These are phyloP conservation scores for Acanthornis magna DNA, from an alignment of 2,797 vertebrate genomes.

Conservation along the genomic window DNA sequence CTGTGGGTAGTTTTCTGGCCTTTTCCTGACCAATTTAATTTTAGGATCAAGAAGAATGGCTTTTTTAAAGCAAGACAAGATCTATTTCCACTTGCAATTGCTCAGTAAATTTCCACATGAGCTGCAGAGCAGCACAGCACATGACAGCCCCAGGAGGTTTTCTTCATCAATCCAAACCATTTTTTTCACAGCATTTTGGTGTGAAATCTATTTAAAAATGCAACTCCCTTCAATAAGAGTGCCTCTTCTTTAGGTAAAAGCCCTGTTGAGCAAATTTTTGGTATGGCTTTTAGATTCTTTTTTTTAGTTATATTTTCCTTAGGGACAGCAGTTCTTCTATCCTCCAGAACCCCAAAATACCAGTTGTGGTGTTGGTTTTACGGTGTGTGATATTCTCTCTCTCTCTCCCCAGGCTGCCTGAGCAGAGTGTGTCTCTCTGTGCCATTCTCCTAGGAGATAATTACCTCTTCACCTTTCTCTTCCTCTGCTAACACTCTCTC, in stretches of 20 bases:
- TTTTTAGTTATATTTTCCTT: neutral
- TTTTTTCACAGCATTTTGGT: neutral
- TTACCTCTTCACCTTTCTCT: conserved; percentile 64
- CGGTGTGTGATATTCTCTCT: neutral
- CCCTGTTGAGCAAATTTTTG: neutral
- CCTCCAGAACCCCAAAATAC: neutral
- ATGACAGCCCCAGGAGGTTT: neutral
- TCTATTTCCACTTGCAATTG: conserved; percentile 11
- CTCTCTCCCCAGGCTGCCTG: neutral
- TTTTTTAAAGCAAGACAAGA: conserved; percentile 25
- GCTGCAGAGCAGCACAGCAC: neutral
- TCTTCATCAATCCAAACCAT: neutral
- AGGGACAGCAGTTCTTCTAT: neutral
- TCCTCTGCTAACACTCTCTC: conserved; percentile 12
- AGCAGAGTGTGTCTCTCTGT: neutral
- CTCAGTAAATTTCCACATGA: neutral
- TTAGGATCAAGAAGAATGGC: conserved; percentile 28
- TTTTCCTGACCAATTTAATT: conserved; percentile 33
- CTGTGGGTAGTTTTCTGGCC: conserved; percentile 14
- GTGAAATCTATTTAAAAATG: neutral
- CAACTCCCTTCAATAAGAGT: neutral
- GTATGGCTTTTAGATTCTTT: neutral
- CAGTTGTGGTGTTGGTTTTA: neutral
- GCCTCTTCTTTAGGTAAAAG: neutral
- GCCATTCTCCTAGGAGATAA: conserved; percentile 55